Conservation (phyloP, 2,797 vertebrate species). For the Myotis findleyi region DNA sequence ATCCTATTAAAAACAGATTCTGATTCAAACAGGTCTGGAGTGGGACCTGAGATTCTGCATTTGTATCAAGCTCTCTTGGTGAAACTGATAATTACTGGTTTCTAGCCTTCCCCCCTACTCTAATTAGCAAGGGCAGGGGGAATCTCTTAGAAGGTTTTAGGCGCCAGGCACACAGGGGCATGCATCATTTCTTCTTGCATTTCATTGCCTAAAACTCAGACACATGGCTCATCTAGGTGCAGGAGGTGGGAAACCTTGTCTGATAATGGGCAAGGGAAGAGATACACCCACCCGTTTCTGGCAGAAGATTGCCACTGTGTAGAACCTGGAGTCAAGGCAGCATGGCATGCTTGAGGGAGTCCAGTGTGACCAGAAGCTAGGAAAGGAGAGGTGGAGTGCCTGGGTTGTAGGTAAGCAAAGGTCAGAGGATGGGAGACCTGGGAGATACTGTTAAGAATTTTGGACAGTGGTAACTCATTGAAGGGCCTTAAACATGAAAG, state of each 20-base stretch:
- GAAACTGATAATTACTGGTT: background rate
- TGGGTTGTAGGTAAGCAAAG: background rate
- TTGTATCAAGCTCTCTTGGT: background rate
- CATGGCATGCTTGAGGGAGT: background rate
- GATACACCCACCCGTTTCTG: background rate
- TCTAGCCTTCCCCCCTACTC: background rate
- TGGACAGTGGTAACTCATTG: background rate
- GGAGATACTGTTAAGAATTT: background rate
- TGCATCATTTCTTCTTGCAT: background rate
- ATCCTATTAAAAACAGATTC: background rate
- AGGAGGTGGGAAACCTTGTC: background rate
- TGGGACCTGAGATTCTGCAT: background rate
- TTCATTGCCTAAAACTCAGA: background rate
- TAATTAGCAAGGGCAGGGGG: background rate
- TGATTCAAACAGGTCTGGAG: background rate
- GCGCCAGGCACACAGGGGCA: background rate
- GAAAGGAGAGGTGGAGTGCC: background rate
- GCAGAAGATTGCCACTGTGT: background rate
- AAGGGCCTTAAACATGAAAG: background rate
- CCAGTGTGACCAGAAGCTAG: background rate
- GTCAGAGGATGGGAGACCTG: background rate
- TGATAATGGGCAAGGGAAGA: background rate
- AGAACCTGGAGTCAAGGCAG: background rate
- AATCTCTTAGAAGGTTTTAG: slow-evolving; percentile 12
- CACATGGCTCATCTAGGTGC: background rate